A percentile compares a stretch with the other conserved stretches of the same genome.
phyloP scores from a whole-genome alignment of 2,797 vertebrate species.

The Microhierax caerulescens region DNA sequence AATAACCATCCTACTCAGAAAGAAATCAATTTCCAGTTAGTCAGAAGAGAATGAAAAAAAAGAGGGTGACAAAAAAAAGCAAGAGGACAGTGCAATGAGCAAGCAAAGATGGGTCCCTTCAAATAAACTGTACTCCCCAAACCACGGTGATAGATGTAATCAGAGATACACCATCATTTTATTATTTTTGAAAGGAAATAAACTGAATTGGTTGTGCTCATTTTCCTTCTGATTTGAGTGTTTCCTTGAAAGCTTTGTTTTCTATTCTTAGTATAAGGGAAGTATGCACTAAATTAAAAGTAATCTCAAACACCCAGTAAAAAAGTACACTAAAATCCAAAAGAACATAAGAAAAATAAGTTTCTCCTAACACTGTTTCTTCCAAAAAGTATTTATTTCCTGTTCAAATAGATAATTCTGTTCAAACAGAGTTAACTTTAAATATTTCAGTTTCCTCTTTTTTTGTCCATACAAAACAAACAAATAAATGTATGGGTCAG shows the following conservation, averaged over 20 bases:
- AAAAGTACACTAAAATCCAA: not conserved
- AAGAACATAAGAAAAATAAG: not conserved
- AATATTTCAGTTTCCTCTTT: not conserved
- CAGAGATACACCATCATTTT: not conserved
- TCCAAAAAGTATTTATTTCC: not conserved
- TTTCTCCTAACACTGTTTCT: not conserved
- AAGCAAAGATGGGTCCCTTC: not conserved
- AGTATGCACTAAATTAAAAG: not conserved
- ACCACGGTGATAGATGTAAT: not conserved
- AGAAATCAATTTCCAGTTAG: constrained; percentile 45
- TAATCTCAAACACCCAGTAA: not conserved
- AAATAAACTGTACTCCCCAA: not conserved
- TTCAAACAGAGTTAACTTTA: not conserved
- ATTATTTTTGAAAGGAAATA: not conserved
- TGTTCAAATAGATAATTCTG: not conserved
- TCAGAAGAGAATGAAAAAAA: not conserved
- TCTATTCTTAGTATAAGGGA: not conserved
- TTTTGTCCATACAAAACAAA: not conserved
- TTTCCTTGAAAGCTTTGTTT: not conserved
- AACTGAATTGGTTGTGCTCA: not conserved
- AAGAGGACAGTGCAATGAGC: not conserved
- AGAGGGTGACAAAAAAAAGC: not conserved
- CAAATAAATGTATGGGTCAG: not conserved
- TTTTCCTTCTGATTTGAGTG: not conserved
- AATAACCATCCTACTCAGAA: not conserved